Conservation (phyloP, 2,113 vertebrate genomes). For the Phaetusa simplex region DNA sequence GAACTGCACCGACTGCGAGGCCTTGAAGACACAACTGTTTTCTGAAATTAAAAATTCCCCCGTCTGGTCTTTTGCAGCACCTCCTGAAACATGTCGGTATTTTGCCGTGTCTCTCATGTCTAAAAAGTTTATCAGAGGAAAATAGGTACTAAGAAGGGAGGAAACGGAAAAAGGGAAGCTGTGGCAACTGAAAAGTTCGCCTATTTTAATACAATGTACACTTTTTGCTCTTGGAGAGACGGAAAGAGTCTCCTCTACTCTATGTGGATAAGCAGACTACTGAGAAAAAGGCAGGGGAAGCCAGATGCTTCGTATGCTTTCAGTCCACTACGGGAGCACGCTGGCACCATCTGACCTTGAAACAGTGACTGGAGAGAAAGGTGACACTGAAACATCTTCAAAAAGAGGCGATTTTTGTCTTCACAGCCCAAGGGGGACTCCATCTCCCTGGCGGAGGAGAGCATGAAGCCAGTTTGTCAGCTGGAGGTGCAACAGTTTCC, state of each 20-base stretch:
- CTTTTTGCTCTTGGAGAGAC: neutral
- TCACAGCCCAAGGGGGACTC: neutral
- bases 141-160: neutral
- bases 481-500: neutral
- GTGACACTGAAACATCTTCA: neutral
- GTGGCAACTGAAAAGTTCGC: neutral
- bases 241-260: neutral
- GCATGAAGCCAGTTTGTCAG: neutral
- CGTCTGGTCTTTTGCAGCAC: neutral
- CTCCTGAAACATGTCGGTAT: neutral
- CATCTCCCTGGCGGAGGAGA: neutral
- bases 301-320: neutral
- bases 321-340: neutral
- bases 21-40: conserved; percentile 17
- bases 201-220: neutral
- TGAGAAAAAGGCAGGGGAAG: neutral
- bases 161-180: neutral
- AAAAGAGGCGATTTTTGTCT: neutral
- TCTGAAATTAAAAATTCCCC: neutral
- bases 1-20: neutral
- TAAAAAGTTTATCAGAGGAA: neutral
- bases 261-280: neutral
- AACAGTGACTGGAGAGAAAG: neutral
- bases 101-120: neutral
- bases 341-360: neutral